Conservation (phyloP, 2,113 vertebrate species). For the Centropus bengalensis region DNA sequence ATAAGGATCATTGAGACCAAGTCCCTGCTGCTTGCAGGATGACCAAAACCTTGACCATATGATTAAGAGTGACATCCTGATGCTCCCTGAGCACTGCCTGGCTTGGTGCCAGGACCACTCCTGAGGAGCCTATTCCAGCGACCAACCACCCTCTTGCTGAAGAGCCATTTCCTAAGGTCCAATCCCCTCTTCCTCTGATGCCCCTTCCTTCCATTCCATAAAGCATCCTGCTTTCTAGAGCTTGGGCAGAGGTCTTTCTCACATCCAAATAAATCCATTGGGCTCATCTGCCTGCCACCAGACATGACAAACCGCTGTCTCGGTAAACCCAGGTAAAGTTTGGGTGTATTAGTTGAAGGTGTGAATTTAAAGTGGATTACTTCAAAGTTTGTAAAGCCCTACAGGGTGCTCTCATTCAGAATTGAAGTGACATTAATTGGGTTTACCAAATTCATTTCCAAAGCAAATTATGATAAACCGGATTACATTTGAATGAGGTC, state of each 20-base stretch:
- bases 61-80: too few relatives aligned
- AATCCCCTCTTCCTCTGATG: too few relatives aligned
- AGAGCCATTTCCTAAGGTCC: too few relatives aligned
- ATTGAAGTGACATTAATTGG: background rate
- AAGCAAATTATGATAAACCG: background rate
- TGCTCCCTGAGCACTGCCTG: too few relatives aligned
- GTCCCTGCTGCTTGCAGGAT: too few relatives aligned
- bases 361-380: background rate
- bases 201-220: too few relatives aligned
- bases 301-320: background rate
- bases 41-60: too few relatives aligned
- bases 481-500: background rate
- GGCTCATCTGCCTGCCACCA: background rate
- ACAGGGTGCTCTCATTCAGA: background rate
- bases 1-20: too few relatives aligned
- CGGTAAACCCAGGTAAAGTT: background rate
- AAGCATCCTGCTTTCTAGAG: background rate
- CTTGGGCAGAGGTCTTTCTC: background rate
- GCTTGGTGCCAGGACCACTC: too few relatives aligned
- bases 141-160: too few relatives aligned
- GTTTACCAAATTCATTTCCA: conserved; percentile 40
- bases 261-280: rapidly evolving
- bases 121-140: too few relatives aligned
- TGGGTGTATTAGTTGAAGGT: background rate
- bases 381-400: background rate